Conservation (phyloP, 2,113 vertebrate genomes). For the Plectropomus leopardus region DNA sequence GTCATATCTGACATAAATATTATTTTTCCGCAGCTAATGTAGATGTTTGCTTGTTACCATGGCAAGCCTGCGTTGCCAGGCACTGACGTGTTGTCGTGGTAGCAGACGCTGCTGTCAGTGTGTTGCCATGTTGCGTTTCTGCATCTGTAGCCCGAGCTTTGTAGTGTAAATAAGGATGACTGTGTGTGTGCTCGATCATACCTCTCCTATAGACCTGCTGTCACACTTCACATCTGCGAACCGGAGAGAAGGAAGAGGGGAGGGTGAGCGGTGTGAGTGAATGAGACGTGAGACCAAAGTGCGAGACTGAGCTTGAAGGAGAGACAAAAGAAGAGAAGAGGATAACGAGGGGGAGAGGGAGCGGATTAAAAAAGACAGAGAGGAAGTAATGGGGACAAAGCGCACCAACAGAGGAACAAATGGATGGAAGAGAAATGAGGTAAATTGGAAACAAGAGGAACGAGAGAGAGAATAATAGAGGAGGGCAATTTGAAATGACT, state of each 20-base stretch:
- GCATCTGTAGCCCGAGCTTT: slow-evolving; percentile 65
- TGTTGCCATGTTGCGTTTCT: slow-evolving; percentile 64
- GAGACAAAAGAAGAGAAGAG: slow-evolving; percentile 44
- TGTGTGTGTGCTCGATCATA: slow-evolving; percentile 51
- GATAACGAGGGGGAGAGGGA: slow-evolving; percentile 61
- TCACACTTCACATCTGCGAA: slow-evolving; percentile 66
- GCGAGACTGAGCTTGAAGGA: slow-evolving; percentile 48
- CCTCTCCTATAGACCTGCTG: slow-evolving; percentile 58
- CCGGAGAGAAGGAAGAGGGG: background rate
- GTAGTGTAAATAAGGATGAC: slow-evolving; percentile 77
- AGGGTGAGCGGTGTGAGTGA: slow-evolving; percentile 27
- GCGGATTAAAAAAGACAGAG: slow-evolving; percentile 52
- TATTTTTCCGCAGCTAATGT: slow-evolving; percentile 51
- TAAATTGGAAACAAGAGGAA: slow-evolving; percentile 57
- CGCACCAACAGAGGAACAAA: slow-evolving; percentile 38
- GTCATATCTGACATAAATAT: slow-evolving; percentile 55
- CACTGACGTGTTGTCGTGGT: slow-evolving; percentile 66
- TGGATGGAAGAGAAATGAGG: slow-evolving; percentile 42
- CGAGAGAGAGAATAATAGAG: slow-evolving; percentile 16
- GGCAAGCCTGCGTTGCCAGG: slow-evolving; percentile 67
- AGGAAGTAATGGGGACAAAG: slow-evolving; percentile 57
- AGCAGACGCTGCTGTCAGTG: slow-evolving; percentile 71
- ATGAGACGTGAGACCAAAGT: slow-evolving; percentile 49
- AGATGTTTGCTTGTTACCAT: slow-evolving; percentile 75
- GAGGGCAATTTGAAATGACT: background rate